Base-by-base conservation (phyloP, 2,113 vertebrate species). In the Herpetotheres cachinnans region DNA sequence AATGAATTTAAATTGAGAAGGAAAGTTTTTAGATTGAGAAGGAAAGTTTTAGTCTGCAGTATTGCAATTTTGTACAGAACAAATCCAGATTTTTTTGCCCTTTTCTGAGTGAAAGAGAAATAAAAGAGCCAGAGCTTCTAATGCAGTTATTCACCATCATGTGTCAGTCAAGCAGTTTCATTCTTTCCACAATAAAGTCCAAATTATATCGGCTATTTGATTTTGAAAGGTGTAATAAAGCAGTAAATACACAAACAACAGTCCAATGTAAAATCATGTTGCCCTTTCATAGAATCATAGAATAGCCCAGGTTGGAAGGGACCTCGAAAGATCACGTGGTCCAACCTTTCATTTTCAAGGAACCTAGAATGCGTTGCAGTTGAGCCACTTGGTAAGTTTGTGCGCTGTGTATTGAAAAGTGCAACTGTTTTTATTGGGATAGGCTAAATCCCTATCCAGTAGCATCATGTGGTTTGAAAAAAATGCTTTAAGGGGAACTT, bases 1-100 rank as follows among this genome's bases (percentile, higher is more conserved):
- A 97, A 95, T 94, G 78, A 97, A 94, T 96, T 96, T 91, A 82
- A 94, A 93, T 91, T 90, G 86, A 95, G 92, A 93, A 82, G 83
- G 52, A 86, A 96, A 96, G 92, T 94, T 97, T 95, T 89, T 73
- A 90, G 76, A 89, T 78, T 69, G 86, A 92, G 94, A 83, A 88
- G 80, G 40, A 81, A 95, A 96, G 82, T 94, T 97, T 90, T 87
- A 92, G 80, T 61, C 80, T 91, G 74, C 66, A 82, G 89, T 95
- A 87, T 8, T 92, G 42, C 71, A 70, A 50, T 94, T 90, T 65
- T 89, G 19, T 70, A 72, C 61, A 59, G 94, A 80, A 80, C 29
- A 91, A 96, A 80, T 94, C 29, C 71, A 73, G 52, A n/a, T 25
- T 69, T 89, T 80, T 82, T 89, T 83, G 3, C 54, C 66, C 22